These are phyloP conservation scores for Dryobota labecula DNA, from an alignment of 2,888 invertebrate species.

Conservation along the genomic window DNA sequence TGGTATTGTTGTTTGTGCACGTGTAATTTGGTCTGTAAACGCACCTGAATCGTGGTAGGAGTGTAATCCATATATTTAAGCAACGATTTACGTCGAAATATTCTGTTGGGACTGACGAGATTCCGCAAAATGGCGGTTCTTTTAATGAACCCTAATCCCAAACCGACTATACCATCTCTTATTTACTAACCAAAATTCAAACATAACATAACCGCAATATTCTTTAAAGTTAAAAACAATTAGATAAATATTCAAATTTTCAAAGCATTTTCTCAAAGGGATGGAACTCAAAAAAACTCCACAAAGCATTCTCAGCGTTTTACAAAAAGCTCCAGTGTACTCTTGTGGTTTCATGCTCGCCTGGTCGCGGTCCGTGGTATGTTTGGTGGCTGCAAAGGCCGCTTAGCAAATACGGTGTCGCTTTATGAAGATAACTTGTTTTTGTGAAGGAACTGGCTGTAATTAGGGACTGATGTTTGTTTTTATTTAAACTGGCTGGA, in stretches of 20 bases:
- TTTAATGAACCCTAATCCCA: background rate
- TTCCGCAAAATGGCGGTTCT: background rate
- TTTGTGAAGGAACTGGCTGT: background rate
- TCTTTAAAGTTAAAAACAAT: constrained; percentile 16
- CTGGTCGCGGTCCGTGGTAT: constrained; percentile 17
- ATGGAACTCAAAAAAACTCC: constrained; percentile 31
- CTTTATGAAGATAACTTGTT: constrained; percentile 1
- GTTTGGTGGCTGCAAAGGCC: constrained; percentile 6
- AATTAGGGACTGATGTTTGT: background rate
- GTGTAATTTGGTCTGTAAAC: background rate
- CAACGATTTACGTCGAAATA: background rate
- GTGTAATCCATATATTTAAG: background rate
- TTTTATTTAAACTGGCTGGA: background rate
- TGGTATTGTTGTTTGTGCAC: background rate
- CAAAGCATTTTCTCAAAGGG: constrained; percentile 42
- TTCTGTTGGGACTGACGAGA: background rate
- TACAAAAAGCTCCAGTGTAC: constrained; percentile 31
- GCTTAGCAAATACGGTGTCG: constrained; percentile 12
- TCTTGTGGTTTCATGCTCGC: constrained; percentile 40
- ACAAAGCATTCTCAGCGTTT: constrained; percentile 54
- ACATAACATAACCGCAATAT: background rate
- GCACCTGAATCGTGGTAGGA: background rate
- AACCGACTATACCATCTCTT: background rate
- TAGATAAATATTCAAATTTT: constrained; percentile 18
- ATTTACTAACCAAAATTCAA: background rate